A percentile compares a stretch with the other conserved stretches of the same genome.
Conservation (phyloP, 2,113 vertebrate species). For the Trematocara unimaculatum region DNA sequence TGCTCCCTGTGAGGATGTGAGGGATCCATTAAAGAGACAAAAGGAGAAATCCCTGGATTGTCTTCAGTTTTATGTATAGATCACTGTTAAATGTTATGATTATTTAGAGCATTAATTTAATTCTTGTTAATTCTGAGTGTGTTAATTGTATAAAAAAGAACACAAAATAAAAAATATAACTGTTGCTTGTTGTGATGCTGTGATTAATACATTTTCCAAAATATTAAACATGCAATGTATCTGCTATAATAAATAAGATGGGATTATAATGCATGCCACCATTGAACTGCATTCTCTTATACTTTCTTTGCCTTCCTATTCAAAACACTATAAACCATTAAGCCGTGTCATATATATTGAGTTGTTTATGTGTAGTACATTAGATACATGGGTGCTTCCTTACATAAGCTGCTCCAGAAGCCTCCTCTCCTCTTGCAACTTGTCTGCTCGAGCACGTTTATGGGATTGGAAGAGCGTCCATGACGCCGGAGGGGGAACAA, state of each 20-base stretch:
- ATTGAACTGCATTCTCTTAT: background rate
- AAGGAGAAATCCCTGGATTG: background rate
- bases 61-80: background rate
- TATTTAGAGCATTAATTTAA: background rate
- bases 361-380: background rate
- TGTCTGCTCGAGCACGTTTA: background rate
- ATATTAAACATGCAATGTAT: background rate
- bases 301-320: background rate
- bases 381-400: background rate
- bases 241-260: background rate
- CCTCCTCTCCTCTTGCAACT: background rate
- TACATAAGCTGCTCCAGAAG: background rate
- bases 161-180: background rate
- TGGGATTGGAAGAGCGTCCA: background rate
- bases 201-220: background rate
- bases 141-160: background rate
- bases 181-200: background rate
- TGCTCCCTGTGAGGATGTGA: background rate
- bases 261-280: background rate
- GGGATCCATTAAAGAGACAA: background rate
- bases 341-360: background rate
- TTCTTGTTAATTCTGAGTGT: background rate
- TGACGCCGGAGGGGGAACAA: background rate
- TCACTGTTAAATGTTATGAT: background rate
- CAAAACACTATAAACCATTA: background rate